Conservation (phyloP, 1,140 invertebrate genomes). For the Pomacea maculata region DNA sequence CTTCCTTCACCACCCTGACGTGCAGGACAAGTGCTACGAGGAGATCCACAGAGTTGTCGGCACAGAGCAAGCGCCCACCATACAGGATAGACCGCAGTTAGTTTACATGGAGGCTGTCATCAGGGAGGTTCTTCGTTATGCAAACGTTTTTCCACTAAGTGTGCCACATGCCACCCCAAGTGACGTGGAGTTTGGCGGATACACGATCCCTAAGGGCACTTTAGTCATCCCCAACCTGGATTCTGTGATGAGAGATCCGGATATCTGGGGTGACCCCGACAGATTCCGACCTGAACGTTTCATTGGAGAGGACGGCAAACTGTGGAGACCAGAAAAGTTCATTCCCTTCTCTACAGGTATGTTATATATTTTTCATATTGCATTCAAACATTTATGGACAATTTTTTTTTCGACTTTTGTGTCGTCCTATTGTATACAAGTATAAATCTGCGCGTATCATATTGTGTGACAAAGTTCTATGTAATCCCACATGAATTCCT, state of each 20-base stretch:
- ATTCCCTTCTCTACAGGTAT: constrained; percentile 26
- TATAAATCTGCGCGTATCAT: too few relatives aligned
- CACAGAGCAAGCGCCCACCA: constrained; percentile 75
- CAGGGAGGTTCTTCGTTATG: constrained; percentile 58
- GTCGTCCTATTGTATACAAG: too few relatives aligned
- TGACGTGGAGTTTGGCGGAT: constrained; percentile 54
- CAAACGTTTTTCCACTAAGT: constrained; percentile 62
- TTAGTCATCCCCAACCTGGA: constrained; percentile 62
- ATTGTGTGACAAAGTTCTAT: too few relatives aligned
- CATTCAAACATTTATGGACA: too few relatives aligned
- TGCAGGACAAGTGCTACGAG: constrained; percentile 82
- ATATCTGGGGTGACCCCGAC: constrained; percentile 74
- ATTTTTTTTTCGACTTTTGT: too few relatives aligned
- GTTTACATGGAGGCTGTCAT: constrained; percentile 50
- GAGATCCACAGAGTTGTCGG: constrained; percentile 87
- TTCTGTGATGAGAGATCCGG: constrained; percentile 58
- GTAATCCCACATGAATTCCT: too few relatives aligned
- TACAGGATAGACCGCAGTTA: constrained; percentile 73
- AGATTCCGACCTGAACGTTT: constrained; percentile 75
- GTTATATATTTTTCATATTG: too few relatives aligned
- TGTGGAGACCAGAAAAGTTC: constrained; percentile 8
- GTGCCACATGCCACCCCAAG: constrained; percentile 56
- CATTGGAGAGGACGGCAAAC: constrained; percentile 41
- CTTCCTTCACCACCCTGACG: constrained; percentile 73
- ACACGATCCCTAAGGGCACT: constrained; percentile 57